Percentiles rank a stretch among this genome's conserved stretches.
Evolutionary conservation across 2,797 vertebrate species (phyloP).

Genomic region (Lycodopsis pacificus): DNA sequence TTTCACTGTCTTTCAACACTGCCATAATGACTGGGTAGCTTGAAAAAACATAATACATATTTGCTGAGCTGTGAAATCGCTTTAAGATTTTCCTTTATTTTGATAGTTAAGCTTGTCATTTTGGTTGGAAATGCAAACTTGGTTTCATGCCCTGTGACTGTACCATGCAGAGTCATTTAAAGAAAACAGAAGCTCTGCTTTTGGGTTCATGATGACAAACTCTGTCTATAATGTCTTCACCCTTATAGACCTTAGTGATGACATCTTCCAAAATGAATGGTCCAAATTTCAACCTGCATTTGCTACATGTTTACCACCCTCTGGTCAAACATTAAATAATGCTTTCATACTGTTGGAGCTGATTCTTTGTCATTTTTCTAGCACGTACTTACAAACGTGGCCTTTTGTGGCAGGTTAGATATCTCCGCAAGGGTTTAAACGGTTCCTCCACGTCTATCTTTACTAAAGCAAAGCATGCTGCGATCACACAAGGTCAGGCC

Average conservation of each 20-base stretch:
- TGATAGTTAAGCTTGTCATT: slow-evolving; percentile 69
- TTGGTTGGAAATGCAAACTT: slow-evolving; percentile 67
- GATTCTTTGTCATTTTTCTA: background rate
- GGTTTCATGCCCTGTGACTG: slow-evolving; percentile 49
- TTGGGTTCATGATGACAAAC: slow-evolving; percentile 33
- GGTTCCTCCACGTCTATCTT: slow-evolving; percentile 43
- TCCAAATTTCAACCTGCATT: background rate
- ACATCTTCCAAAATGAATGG: slow-evolving; percentile 21
- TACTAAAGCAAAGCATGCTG: slow-evolving; percentile 57
- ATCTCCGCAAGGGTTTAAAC: slow-evolving; percentile 49
- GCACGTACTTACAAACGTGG: slow-evolving; percentile 8
- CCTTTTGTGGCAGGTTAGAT: slow-evolving; percentile 35
- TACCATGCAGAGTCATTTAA: slow-evolving; percentile 39
- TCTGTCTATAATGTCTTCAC: slow-evolving; percentile 8
- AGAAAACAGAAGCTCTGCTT: slow-evolving; percentile 27
- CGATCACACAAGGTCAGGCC: slow-evolving; percentile 42
- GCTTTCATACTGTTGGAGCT: background rate
- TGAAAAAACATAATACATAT: slow-evolving; percentile 61
- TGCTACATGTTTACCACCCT: background rate
- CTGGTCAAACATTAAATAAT: slow-evolving; percentile 6
- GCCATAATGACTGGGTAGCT: slow-evolving; percentile 66
- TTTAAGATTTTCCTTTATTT: slow-evolving; percentile 66
- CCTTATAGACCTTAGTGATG: slow-evolving; percentile 19
- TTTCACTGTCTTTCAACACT: slow-evolving; percentile 69
- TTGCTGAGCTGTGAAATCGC: slow-evolving; percentile 72